phyloP scores from a whole-genome alignment of 2,113 vertebrate genomes.

The Sphyrna mokarran region DNA sequence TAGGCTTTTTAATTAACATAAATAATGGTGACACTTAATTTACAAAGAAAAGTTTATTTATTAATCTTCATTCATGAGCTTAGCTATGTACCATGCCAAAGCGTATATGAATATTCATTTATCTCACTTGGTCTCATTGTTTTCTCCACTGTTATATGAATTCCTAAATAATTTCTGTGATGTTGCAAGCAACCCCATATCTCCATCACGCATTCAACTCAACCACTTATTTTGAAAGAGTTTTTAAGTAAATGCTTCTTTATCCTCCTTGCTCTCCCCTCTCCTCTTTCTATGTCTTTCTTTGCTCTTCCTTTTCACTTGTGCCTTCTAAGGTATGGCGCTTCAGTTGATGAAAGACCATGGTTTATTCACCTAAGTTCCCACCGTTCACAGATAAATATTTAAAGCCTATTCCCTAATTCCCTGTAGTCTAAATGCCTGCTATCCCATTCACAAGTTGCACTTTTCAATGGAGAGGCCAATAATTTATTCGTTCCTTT shows the following conservation, averaged over 20 bases:
- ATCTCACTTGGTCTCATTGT: not conserved
- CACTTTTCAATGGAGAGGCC: not conserved
- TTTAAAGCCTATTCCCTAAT: not conserved
- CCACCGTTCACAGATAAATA: not conserved
- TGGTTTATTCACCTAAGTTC: not conserved
- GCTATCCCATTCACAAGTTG: not conserved
- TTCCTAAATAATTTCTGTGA: conserved; percentile 9
- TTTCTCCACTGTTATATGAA: not conserved
- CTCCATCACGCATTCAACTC: not conserved
- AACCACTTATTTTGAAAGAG: not conserved
- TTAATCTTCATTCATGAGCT: not conserved
- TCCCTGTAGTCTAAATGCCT: not conserved
- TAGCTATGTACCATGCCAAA: not conserved
- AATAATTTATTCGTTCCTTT: not conserved
- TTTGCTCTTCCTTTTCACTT: not conserved
- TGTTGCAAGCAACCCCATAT: conserved; percentile 10
- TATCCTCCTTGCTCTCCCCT: not conserved
- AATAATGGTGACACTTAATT: not conserved
- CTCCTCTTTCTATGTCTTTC: not conserved
- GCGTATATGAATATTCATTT: not conserved
- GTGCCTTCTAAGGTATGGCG: not conserved
- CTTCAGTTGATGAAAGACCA: not conserved
- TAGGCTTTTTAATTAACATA: not conserved
- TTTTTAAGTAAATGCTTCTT: not conserved
- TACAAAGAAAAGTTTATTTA: not conserved